Evolutionary conservation across 92 coral and sea anemone genomes (phyloP).

Genomic region (Porites lobata): DNA sequence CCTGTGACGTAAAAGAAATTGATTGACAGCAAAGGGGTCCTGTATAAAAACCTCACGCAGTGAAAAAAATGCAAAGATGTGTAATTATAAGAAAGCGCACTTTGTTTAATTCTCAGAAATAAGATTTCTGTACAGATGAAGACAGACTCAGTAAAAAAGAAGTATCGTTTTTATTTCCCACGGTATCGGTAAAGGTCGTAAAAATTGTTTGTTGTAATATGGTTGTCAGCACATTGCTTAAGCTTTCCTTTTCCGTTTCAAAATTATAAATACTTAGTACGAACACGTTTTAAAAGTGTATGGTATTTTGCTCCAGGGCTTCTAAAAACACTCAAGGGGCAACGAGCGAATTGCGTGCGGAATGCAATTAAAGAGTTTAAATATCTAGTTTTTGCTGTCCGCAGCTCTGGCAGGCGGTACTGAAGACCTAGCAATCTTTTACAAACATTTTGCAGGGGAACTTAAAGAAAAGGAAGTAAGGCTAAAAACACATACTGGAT

Average conservation of each 20-base stretch:
- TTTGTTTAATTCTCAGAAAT: background rate
- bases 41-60: constrained; percentile 13
- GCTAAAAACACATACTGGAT: background rate
- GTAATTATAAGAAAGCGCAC: background rate
- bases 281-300: too few species aligned
- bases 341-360: background rate
- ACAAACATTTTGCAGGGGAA: too few species aligned
- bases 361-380: background rate
- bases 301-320: background rate
- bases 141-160: background rate
- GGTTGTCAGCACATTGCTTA: constrained; percentile 7
- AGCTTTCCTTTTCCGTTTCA: constrained; percentile 14
- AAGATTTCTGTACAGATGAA: constrained; percentile 22
- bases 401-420: background rate
- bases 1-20: background rate
- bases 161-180: constrained; percentile 16
- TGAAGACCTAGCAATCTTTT: too few species aligned
- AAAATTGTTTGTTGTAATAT: background rate
- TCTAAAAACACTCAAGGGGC: background rate
- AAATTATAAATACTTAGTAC: too few species aligned
- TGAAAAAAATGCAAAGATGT: background rate
- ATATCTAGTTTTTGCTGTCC: constrained; percentile 20
- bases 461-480: too few species aligned
- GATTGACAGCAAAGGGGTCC: background rate
- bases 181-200: background rate